Base-by-base conservation (phyloP, 1,140 invertebrate genomes). In the Ips typographus region DNA sequence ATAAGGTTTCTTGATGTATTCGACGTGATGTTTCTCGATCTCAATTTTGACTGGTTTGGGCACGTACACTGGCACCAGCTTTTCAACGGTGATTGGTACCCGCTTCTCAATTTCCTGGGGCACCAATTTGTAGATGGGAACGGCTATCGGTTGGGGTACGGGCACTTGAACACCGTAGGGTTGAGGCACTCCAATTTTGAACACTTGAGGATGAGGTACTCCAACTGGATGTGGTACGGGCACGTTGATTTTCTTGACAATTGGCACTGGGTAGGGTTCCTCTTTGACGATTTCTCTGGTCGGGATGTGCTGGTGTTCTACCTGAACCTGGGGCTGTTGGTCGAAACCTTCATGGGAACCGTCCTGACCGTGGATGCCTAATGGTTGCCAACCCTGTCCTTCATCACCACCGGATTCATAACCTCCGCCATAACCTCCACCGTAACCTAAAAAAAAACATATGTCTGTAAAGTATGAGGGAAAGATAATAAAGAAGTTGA, bases 21-120 rank as follows among this genome's bases (percentile, higher is more conserved):
- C 87, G 72, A 89, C 86, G 70, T 90, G 89, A 76, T 89, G 89
- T 80, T 91, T 91, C 70, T 91, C 89, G 1, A 91, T 86, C 65
- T 89, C 89, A 4, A 92, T 89, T 44, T 89, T 85, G 80, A 90
- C 91, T 1, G 90, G 90, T 77, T 88, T 91, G 75, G 91, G 89
- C 0, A 91, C 85, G 59, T 89, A 85, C 75, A 90, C 89, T 3
- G 90, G 90, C 64, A 91, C 87, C 60, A 89, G 85, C 64, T 91
- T 91, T 73, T 91, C 89, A 1, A 92, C 88, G 0, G 88, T 84
- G 74, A 90, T 91, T 0, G 90, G 90, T 53, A 91, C 88, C 38
- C 85, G 88, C 74, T 88, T 90, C 75, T 91, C 90, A n/a, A 91
- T 86, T 84, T 84, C 72, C 83, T 84, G 72, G 37, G 78, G 78